A percentile compares a stretch with the other conserved stretches of the same genome.
Evolutionary conservation across 1,140 invertebrate species (phyloP).

Genomic region (Limonius californicus): DNA sequence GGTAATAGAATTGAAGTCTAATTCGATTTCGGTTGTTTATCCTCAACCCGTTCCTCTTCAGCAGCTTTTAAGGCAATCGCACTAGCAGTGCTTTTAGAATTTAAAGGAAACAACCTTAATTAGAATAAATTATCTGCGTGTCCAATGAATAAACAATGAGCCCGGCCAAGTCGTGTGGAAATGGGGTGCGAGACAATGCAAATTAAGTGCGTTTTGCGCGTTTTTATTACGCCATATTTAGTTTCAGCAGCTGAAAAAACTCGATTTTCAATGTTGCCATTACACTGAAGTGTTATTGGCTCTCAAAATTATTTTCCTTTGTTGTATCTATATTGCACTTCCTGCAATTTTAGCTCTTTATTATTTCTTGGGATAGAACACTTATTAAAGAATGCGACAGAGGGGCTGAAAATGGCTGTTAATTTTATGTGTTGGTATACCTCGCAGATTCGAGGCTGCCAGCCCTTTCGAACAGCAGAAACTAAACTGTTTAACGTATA

Average conservation of each 20-base stretch:
- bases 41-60: background rate
- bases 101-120: conserved; percentile 7
- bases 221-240: conserved; percentile 7
- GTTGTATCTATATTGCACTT: no score
- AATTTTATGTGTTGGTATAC: background rate
- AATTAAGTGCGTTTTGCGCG: background rate
- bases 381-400: no score
- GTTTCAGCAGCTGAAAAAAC: no score
- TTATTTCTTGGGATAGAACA: no score
- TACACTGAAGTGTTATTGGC: no score
- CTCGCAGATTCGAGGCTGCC: background rate
- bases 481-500: background rate
- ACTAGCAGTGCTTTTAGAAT: background rate
- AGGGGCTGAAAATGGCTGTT: background rate
- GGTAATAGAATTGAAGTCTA: background rate
- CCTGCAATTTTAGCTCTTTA: no score
- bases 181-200: conserved; percentile 6
- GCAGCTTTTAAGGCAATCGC: background rate
- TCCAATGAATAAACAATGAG: conserved; percentile 13
- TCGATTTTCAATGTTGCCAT: no score
- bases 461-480: background rate
- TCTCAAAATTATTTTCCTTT: no score
- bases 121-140: conserved; percentile 14
- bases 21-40: background rate
- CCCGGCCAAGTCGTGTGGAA: conserved; percentile 4